Percentiles rank a stretch among this genome's conserved stretches.
Conservation (phyloP, 2,113 vertebrate species). For the Isurus oxyrinchus region DNA sequence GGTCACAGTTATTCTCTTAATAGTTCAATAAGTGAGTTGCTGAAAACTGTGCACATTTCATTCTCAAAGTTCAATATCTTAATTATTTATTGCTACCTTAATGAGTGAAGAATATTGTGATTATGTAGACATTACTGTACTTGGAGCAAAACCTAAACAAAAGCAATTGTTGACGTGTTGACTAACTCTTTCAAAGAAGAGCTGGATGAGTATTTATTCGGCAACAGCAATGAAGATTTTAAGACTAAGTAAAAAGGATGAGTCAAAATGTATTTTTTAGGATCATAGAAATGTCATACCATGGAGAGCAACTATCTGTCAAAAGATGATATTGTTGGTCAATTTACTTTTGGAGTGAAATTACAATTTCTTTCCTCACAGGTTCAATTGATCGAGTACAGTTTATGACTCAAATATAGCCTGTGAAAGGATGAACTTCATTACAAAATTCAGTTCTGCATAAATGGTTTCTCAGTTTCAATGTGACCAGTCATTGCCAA, state of each 20-base stretch:
- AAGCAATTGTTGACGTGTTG: not conserved
- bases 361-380: not conserved
- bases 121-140: not conserved
- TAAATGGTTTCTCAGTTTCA: not conserved
- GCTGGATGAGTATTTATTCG: not conserved
- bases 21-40: not conserved
- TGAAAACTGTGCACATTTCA: not conserved
- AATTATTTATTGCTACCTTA: not conserved
- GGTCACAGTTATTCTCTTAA: not conserved
- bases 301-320: not conserved
- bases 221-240: not conserved
- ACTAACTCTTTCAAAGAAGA: not conserved
- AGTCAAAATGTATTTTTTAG: not conserved
- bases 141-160: not conserved
- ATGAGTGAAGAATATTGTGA: not conserved
- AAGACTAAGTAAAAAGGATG: not conserved
- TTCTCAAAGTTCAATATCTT: not conserved
- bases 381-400: not conserved
- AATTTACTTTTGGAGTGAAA: not conserved
- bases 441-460: not conserved
- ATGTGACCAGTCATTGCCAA: not conserved
- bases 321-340: not conserved
- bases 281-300: not conserved
- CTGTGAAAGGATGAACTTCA: not conserved
- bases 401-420: not conserved